Percentiles rank a stretch among this genome's conserved stretches.
These are phyloP conservation scores for Amblyraja radiata DNA, from an alignment of 2,797 vertebrate genomes.

Conservation along the genomic window DNA sequence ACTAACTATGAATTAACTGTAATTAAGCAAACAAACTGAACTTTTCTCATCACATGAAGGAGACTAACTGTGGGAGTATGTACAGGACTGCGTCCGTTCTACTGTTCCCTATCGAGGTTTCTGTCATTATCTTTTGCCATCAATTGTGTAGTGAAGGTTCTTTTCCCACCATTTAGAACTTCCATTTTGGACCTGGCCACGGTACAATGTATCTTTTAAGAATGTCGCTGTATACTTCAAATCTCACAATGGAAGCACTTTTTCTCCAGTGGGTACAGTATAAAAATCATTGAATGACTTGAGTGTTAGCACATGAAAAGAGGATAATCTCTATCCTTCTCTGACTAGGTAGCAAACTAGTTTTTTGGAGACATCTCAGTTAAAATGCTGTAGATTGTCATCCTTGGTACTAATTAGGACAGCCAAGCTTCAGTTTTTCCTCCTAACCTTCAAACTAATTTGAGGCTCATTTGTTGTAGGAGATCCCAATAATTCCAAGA, in stretches of 20 bases:
- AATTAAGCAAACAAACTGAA: constrained; percentile 4
- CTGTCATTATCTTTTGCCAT: not conserved
- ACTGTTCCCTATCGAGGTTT: not conserved
- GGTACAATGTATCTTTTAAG: not conserved
- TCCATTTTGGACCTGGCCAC: not conserved
- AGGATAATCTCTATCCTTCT: not conserved
- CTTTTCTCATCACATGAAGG: not conserved
- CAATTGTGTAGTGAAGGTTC: not conserved
- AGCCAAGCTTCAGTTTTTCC: not conserved
- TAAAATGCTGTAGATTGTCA: not conserved
- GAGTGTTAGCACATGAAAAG: not conserved
- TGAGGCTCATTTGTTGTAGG: not conserved
- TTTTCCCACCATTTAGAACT: not conserved
- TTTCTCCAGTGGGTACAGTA: not conserved
- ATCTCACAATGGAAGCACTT: constrained; percentile 13
- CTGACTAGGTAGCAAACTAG: not conserved
- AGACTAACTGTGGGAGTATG: not conserved
- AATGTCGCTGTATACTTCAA: not conserved
- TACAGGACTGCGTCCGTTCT: not conserved
- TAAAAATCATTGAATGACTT: not conserved
- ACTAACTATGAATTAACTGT: not conserved
- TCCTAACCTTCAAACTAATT: not conserved
- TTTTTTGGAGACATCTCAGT: not conserved
- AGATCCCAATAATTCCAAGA: constrained; percentile 9
- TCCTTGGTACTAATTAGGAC: not conserved